phyloP scores from a whole-genome alignment of 2,797 vertebrate species.

The Argya squamiceps region DNA sequence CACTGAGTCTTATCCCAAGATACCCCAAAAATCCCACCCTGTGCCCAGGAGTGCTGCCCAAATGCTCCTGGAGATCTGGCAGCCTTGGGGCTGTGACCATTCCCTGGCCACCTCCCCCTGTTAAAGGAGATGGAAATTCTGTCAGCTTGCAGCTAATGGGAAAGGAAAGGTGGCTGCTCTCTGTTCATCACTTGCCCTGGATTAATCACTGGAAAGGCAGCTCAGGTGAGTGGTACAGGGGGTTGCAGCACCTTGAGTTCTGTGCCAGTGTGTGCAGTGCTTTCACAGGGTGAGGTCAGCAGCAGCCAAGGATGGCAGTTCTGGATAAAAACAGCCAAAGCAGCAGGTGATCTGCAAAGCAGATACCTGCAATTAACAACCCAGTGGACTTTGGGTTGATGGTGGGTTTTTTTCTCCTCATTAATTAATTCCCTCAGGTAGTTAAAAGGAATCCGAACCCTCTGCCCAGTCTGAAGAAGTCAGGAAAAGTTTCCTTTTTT shows the following conservation, averaged over 20 bases:
- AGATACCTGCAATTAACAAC: constrained; percentile 14
- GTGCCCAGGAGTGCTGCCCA: rapidly evolving
- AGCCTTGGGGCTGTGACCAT: neutral
- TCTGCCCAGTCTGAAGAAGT: neutral
- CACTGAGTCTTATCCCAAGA: no score
- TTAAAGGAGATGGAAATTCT: neutral
- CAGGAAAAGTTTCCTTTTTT: neutral
- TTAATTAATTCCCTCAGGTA: constrained; percentile 25
- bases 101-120: neutral
- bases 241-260: neutral
- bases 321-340: neutral
- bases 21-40: neutral
- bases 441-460: neutral
- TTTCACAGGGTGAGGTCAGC: neutral
- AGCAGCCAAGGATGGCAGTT: neutral
- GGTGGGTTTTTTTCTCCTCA: neutral
- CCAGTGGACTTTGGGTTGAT: neutral
- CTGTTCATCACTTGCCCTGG: neutral
- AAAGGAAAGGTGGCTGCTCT: neutral
- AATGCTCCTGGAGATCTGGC: neutral
- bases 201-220: neutral
- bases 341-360: neutral
- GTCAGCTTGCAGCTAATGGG: neutral
- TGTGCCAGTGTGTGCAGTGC: neutral
- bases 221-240: neutral